Percentiles rank a stretch among this genome's conserved stretches.
These are phyloP conservation scores for Philhelius pedissequus DNA, from an alignment of 2,888 invertebrate genomes.

Conservation along the genomic window DNA sequence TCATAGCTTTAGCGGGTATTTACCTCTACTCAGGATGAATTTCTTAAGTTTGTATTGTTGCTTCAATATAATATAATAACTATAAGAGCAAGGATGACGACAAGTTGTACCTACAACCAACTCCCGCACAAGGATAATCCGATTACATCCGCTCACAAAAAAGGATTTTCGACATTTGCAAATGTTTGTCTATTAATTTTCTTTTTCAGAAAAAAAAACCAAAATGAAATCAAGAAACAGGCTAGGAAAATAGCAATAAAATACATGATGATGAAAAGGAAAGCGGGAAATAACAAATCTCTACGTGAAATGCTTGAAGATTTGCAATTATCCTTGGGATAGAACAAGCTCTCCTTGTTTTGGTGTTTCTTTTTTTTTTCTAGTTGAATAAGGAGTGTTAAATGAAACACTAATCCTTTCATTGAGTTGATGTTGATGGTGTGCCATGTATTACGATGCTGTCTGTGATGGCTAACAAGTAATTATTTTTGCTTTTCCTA, in stretches of 20 bases:
- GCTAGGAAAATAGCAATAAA: conserved; percentile 52
- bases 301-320: conserved; percentile 46
- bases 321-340: conserved; percentile 60
- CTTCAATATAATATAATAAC: neutral
- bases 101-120: conserved; percentile 11
- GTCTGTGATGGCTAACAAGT: conserved; percentile 52
- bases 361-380: neutral
- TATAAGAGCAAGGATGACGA: neutral
- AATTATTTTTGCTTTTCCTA: neutral
- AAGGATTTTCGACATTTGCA: conserved; percentile 67
- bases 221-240: neutral
- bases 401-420: conserved; percentile 58
- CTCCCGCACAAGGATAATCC: conserved; percentile 53
- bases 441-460: conserved; percentile 34
- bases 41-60: neutral
- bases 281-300: conserved; percentile 51
- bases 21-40: conserved; percentile 33
- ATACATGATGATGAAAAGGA: conserved; percentile 53
- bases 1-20: conserved; percentile 4
- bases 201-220: conserved; percentile 6
- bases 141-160: conserved; percentile 58
- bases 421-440: conserved; percentile 53
- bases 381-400: neutral
- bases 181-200: conserved; percentile 67
- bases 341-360: neutral